Evolutionary conservation across 2,888 invertebrate genomes (phyloP), one percentile per base, ranked within the genome.

Genomic region (Trichogramma dendrolimi): DNA sequence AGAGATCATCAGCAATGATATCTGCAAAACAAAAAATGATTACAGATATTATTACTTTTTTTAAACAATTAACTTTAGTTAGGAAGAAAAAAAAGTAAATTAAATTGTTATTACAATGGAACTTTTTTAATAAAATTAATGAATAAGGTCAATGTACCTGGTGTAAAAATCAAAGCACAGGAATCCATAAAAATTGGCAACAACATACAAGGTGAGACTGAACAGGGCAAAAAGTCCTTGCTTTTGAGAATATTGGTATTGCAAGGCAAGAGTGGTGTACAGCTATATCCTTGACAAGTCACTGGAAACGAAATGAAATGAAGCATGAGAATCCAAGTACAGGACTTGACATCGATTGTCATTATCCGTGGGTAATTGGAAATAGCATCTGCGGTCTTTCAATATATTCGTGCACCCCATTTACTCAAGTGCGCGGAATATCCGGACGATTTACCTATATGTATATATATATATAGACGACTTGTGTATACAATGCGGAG

Each of bases 261-360:
- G 27, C 58, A 65, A 65, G 59, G 58, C 65, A 65, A 63, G n/a
- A 56, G 39, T 61, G 56, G 58, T 61, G 44, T 63, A 60, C 67
- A 62, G 62, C 61, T 66, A 55, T 59, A 54, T 52, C 50, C 39
- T 43, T 54, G 43, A 55, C 27, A 27, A 61, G 47, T 58, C 63
- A 66, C 68, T 67, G 53, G 3, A 66, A 62, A 10, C 38, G 39
- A 5, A 50, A 50, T 50, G 11, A 42, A 55, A 27, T 27, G 27
- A 27, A 27, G 27, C 27, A 27, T 27, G 27, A 27, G 27, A 27
- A 27, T 27, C 27, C 27, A 27, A 27, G 27, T 27, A 3, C 27
- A 27, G 27, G 27, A 27, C 27, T 27, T 27, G 27, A 27, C 27
- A 27, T 27, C 27, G 27, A 27, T 27, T 1, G 27, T 27, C 27